Evolutionary conservation across 2,113 vertebrate species (phyloP).

Genomic region (Dryoscopus gambensis): DNA sequence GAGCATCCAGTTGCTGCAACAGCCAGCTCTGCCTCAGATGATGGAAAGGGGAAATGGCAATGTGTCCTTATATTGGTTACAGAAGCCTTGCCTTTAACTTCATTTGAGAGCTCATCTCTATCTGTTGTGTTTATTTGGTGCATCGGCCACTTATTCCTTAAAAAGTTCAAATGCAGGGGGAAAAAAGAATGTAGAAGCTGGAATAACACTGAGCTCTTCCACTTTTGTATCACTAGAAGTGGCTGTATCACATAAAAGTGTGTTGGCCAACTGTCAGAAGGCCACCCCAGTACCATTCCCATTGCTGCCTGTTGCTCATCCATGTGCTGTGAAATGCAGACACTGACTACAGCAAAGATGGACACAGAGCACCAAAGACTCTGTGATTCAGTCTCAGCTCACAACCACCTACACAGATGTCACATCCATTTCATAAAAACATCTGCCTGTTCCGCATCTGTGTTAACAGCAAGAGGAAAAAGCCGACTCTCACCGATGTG

Average conservation of each 20-base stretch:
- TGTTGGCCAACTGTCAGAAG: background rate
- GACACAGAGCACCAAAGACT: background rate
- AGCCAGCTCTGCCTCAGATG: background rate
- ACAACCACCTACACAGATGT: background rate
- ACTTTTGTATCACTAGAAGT: background rate
- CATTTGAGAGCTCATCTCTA: background rate
- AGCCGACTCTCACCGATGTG: rapidly evolving
- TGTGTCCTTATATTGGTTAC: background rate
- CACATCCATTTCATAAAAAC: background rate
- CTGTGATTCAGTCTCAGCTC: background rate
- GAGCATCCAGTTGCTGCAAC: background rate
- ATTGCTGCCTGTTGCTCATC: background rate
- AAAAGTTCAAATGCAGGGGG: background rate
- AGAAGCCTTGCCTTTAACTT: background rate
- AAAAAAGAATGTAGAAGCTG: background rate
- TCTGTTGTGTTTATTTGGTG: background rate
- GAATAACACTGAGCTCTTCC: background rate
- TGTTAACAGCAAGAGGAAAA: background rate
- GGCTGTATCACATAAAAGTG: background rate
- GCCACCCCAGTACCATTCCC: background rate
- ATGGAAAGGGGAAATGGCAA: background rate
- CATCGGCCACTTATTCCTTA: background rate
- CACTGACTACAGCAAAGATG: background rate
- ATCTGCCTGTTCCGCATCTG: background rate
- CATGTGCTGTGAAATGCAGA: background rate